These are phyloP conservation scores for Drosophila nigromelanica DNA, from an alignment of 1,140 invertebrate species.

Conservation along the genomic window DNA sequence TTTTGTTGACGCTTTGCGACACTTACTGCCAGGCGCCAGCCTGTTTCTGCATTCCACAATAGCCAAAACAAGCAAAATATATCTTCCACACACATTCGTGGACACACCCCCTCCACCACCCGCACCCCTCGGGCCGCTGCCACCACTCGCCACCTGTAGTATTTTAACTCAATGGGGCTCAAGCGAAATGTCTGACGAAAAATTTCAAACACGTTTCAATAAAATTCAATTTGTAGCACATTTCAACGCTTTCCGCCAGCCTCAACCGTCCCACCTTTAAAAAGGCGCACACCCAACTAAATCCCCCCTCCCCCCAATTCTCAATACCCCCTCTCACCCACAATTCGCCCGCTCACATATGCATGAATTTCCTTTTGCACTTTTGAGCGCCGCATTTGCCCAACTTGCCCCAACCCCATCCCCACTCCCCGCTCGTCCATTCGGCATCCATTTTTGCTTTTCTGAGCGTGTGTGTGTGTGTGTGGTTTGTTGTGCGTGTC, in stretches of 20 bases:
- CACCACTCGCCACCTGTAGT: constrained; percentile 3
- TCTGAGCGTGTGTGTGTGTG: constrained; percentile 26
- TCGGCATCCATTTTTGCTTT: constrained; percentile 67
- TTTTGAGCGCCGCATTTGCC: constrained; percentile 35
- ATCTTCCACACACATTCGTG: constrained; percentile 1
- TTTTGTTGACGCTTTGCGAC: constrained; percentile 45
- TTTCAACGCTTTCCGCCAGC: constrained; percentile 78
- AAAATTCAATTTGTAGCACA: constrained; percentile 82
- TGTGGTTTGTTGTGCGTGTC: constrained; percentile 6
- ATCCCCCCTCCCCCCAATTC: neutral
- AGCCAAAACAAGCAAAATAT: constrained; percentile 68
- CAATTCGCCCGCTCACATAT: constrained; percentile 55
- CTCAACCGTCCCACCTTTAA: constrained; percentile 3
- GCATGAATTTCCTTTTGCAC: constrained; percentile 80
- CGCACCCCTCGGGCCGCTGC: no score
- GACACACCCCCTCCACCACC: neutral
- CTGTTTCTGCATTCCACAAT: constrained; percentile 68
- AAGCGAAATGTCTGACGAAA: constrained; percentile 61
- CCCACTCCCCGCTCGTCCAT: constrained; percentile 34
- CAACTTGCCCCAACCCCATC: constrained; percentile 13
- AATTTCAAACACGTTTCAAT: constrained; percentile 82
- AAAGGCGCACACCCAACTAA: neutral
- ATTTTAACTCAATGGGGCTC: constrained; percentile 8
- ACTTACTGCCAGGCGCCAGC: constrained; percentile 51
- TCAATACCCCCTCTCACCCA: neutral